Percentiles rank a stretch among this genome's conserved stretches.
Evolutionary conservation across 1,140 invertebrate genomes (phyloP).

Genomic region (Listronotus bonariensis): DNA sequence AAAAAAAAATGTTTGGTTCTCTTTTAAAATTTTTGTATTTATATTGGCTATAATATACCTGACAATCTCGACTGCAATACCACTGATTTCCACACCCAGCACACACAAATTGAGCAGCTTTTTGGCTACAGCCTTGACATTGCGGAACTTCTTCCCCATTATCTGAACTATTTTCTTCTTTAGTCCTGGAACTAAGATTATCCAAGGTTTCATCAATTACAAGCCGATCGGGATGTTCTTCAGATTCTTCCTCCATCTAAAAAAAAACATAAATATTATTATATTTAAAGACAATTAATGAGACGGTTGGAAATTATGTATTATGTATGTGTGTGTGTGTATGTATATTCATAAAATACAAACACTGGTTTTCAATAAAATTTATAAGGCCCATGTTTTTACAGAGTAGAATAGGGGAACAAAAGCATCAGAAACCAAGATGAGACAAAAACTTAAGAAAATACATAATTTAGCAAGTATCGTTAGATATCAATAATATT

Average conservation of each 20-base stretch:
- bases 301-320: too few relatives aligned
- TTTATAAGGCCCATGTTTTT: too few relatives aligned
- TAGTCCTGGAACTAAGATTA: constrained; percentile 41
- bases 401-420: too few relatives aligned
- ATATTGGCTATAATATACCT: constrained; percentile 67
- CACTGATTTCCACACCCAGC: constrained; percentile 86
- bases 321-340: too few relatives aligned
- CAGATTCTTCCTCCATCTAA: constrained; percentile 63
- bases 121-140: constrained; percentile 80
- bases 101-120: constrained; percentile 81
- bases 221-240: constrained; percentile 60
- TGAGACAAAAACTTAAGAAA: too few relatives aligned
- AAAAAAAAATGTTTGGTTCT: too few relatives aligned
- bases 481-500: too few relatives aligned
- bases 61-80: constrained; percentile 88
- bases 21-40: too few relatives aligned
- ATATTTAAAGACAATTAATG: neutral
- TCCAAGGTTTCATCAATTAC: constrained; percentile 70
- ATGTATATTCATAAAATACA: too few relatives aligned
- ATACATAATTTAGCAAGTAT: too few relatives aligned
- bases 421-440: too few relatives aligned
- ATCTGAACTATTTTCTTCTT: constrained; percentile 54
- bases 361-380: too few relatives aligned
- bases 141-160: constrained; percentile 63
- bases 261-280: constrained; percentile 13